These are phyloP conservation scores for Drosophila prolongata DNA, from an alignment of 2,888 invertebrate species.

Conservation along the genomic window DNA sequence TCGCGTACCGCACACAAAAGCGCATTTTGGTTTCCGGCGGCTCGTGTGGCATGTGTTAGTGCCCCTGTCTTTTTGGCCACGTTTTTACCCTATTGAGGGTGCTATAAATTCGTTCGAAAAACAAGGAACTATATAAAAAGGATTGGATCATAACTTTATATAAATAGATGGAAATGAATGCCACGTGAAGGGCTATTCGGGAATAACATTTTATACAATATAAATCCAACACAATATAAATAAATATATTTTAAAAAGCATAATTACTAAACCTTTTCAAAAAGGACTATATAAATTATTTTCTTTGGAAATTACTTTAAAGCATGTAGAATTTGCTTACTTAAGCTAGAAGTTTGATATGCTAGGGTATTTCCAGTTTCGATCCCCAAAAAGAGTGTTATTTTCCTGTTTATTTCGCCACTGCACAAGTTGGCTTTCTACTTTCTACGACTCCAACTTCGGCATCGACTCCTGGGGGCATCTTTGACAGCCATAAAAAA, in stretches of 20 bases:
- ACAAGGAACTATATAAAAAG: background rate
- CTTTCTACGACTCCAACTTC: slow-evolving; percentile 36
- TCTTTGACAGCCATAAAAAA: slow-evolving; percentile 49
- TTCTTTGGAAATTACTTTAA: no score
- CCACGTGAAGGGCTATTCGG: no score
- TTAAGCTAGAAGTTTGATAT: background rate
- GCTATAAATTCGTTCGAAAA: background rate
- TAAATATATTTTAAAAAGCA: no score
- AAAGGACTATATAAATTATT: no score
- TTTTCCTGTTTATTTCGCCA: slow-evolving; percentile 1
- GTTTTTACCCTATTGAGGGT: background rate
- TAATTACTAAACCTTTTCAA: no score
- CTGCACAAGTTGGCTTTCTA: slow-evolving; percentile 35
- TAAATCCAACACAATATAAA: no score
- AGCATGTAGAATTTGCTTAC: no score
- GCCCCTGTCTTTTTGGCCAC: slow-evolving; percentile 17
- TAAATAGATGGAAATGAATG: no score
- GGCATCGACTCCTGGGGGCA: slow-evolving; percentile 50
- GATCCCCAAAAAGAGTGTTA: no score
- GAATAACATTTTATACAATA: no score
- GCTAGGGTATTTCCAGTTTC: slow-evolving; percentile 9
- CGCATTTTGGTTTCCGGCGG: slow-evolving; percentile 58
- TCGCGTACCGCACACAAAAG: slow-evolving; percentile 46
- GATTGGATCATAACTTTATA: no score
- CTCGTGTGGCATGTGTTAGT: slow-evolving; percentile 32